Base-by-base conservation (phyloP, 2,797 vertebrate genomes). In the Rhynchotus rufescens region DNA sequence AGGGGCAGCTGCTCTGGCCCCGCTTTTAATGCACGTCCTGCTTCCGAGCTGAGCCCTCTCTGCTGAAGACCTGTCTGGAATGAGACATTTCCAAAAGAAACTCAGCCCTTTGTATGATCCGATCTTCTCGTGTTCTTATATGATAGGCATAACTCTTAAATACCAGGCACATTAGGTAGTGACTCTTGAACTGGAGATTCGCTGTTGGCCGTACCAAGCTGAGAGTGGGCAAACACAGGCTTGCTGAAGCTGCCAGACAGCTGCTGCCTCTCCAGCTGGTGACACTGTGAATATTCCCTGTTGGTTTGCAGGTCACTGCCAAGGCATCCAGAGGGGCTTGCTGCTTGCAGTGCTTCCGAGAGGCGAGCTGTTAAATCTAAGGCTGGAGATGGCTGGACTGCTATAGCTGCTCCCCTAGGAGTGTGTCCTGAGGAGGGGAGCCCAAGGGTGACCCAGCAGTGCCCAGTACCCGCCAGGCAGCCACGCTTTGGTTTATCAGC, bases 311-410 rank as follows among this genome's bases (percentile, higher is more conserved):
- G 84, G 60, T 77, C 34, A 40, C 72, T 95, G 94, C 93, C 90
- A 94, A 95, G 84, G 86, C 94, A 87, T 93, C 92, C 82, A 90
- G 85, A 89, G 34, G 93, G 95, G 96, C 93, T 96, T 90, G 94
- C 42, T 92, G 64, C 67, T 93, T 95, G 92, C 89, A 92, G 77
- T 2, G 5, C 26, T 93, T 95, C 94, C 90, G 93, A 84, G 86
- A 65, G 93, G 75, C 84, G 84, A 96, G 90, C 83, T 89, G 84
- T 73, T 15, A 60, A 85, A 30, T 67, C 66, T 67, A 17, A 77
- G 54, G 74, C 74, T 54, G 32, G 64, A 72, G 86, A 65, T 95
- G 90, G 36, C 36, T 36, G 36, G 9, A 9, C 36, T 36, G 36
- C 36, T 36, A 36, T 36, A 47, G 26, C 86, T 79, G 68, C 42